These are phyloP conservation scores for Mormyrus lacerda DNA, from an alignment of 2,113 vertebrate genomes.

Conservation along the genomic window DNA sequence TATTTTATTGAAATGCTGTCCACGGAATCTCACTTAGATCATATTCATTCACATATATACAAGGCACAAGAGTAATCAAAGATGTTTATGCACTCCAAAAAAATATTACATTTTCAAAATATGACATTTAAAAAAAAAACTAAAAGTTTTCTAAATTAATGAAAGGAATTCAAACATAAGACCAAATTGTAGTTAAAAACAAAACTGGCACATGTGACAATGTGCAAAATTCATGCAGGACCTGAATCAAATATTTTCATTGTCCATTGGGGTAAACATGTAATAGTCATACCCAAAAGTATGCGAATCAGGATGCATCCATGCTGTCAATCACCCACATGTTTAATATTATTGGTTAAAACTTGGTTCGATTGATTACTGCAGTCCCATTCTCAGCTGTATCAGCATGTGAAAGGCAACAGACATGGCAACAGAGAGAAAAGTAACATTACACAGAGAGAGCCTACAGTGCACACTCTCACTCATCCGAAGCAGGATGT, in stretches of 20 bases:
- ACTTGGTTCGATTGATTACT: not conserved
- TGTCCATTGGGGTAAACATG: not conserved
- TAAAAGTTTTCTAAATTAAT: not conserved
- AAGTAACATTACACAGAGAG: not conserved
- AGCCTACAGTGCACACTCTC: not conserved
- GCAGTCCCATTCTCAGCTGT: not conserved
- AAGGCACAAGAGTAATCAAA: not conserved
- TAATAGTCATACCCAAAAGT: not conserved
- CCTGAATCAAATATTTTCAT: not conserved
- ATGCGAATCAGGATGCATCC: not conserved
- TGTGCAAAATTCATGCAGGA: not conserved
- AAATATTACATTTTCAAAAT: not conserved
- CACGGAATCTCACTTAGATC: not conserved
- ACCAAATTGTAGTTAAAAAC: not conserved
- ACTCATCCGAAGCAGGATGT: not conserved
- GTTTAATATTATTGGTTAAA: not conserved
- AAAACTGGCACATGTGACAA: not conserved
- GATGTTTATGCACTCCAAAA: not conserved
- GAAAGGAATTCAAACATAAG: not conserved
- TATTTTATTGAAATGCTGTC: not conserved
- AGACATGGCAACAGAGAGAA: not conserved
- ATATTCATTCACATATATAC: not conserved
- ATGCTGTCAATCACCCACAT: not conserved
- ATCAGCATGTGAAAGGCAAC: not conserved
- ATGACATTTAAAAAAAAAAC: not conserved